Evolutionary conservation across 2,888 invertebrate species (phyloP).

Genomic region (Gnatocerus cornutus): DNA sequence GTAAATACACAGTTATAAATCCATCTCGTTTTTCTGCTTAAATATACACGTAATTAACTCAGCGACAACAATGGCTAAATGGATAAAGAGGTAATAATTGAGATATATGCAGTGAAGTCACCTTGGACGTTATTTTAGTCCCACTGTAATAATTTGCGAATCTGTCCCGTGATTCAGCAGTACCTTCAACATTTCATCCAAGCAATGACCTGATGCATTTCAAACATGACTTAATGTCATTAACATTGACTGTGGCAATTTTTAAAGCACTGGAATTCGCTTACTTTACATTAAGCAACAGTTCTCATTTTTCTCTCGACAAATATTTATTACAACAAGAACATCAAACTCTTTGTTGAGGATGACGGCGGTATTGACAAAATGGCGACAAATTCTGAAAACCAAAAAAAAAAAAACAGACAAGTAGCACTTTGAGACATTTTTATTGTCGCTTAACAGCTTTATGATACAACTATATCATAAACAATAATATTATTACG

Average conservation of each 20-base stretch:
- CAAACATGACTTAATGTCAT: slow-evolving; percentile 9
- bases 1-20: slow-evolving; percentile 26
- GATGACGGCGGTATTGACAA: too few relatives aligned
- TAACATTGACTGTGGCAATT: neutral
- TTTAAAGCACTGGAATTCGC: neutral
- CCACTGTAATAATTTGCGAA: slow-evolving; percentile 58
- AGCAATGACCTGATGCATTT: slow-evolving; percentile 55
- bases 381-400: too few relatives aligned
- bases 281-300: neutral
- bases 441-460: too few relatives aligned
- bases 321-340: slow-evolving; percentile 14
- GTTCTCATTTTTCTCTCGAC: slow-evolving; percentile 14
- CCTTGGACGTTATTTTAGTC: slow-evolving; percentile 62
- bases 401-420: too few relatives aligned
- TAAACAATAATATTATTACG: neutral
- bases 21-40: neutral
- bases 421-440: too few relatives aligned
- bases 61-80: slow-evolving; percentile 38
- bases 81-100: slow-evolving; percentile 56
- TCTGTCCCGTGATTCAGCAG: slow-evolving; percentile 53
- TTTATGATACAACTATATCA: neutral
- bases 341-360: too few relatives aligned
- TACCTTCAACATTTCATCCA: slow-evolving; percentile 53
- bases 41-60: slow-evolving; percentile 16
- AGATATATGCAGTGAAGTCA: slow-evolving; percentile 56